Evolutionary conservation across 2,113 vertebrate species (phyloP).

Genomic region (Platysternon megacephalum): DNA sequence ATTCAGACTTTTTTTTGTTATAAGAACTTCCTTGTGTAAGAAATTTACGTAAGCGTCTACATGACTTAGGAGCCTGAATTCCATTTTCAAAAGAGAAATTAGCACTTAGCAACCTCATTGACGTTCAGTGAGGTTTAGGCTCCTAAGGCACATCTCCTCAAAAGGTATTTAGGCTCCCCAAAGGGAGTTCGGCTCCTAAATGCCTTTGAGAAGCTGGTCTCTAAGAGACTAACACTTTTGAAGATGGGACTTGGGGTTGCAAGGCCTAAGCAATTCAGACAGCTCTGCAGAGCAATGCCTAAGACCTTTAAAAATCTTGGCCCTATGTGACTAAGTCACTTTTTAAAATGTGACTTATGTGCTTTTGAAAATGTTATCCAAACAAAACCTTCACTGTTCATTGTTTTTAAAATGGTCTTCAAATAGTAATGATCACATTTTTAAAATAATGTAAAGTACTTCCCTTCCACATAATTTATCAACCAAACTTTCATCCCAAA

Average conservation of each 20-base stretch:
- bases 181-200: not conserved
- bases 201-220: not conserved
- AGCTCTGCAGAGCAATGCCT: too few species aligned
- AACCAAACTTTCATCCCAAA: not conserved
- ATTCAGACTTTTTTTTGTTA: not conserved
- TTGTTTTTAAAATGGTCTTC: too few species aligned
- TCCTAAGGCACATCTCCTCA: not conserved
- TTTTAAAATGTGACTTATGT: too few species aligned
- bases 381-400: too few species aligned
- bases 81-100: not conserved
- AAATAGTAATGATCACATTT: too few species aligned
- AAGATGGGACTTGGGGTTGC: too few species aligned
- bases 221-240: too few species aligned
- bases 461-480: too few species aligned
- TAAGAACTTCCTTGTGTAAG: not conserved
- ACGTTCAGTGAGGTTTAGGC: not conserved
- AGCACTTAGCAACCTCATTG: not conserved
- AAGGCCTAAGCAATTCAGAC: not conserved
- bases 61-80: not conserved
- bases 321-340: too few species aligned
- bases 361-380: too few species aligned
- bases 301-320: too few species aligned
- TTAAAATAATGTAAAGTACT: too few species aligned
- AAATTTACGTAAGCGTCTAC: not conserved
- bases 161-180: not conserved